Base-by-base conservation (phyloP, 2,888 invertebrate species). In the Scaeva pyrastri region DNA sequence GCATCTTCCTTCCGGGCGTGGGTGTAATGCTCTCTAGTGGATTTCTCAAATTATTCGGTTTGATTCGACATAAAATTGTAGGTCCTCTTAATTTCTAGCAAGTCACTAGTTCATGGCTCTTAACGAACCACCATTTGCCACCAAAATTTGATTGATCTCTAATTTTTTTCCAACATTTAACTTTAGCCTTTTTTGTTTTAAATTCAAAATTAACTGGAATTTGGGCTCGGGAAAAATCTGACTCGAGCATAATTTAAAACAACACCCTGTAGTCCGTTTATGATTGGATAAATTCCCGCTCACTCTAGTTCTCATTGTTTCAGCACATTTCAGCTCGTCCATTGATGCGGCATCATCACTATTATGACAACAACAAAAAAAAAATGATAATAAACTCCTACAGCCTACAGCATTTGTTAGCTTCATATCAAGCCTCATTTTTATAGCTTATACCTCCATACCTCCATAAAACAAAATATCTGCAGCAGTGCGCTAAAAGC, bases 271-370 rank as follows among this genome's bases (percentile, higher is more conserved):
- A 10, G 1, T 39, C 7, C 36, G 68, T 52, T 68, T 50, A 19
- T 23, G 19, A 31, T 50, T 41, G 73, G 56, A 86, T 81, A 73
- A 73, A 81, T 77, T 77, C 77, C 48, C 48, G 66, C 48, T 19
- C 66, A 14, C 31, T 72, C 68, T 76, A 85, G 81, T 73, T 85
- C 48, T 70, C 68, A 85, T 85, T 85, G 81, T 81, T 68, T 56
- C 62, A 43, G 31, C 2, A 7, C 31, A 45, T 66, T n/a, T n/a
- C n/a, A 80, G 70, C 71, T 72, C 21, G 11, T 64, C 39, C 71
- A 76, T 71, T 80, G 72, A 80, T 72, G 80, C 55, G 31, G 10
- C 64, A 62, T 60, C 71, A 62, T 60, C 39, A 6, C 60, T 41
- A 21, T 41, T 41, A 60, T 36, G n/a, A n/a, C n/a, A n/a, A n/a